Base-by-base conservation (phyloP, 64 coral and sea anemone genomes). In the Catalaphyllia jardinei region DNA sequence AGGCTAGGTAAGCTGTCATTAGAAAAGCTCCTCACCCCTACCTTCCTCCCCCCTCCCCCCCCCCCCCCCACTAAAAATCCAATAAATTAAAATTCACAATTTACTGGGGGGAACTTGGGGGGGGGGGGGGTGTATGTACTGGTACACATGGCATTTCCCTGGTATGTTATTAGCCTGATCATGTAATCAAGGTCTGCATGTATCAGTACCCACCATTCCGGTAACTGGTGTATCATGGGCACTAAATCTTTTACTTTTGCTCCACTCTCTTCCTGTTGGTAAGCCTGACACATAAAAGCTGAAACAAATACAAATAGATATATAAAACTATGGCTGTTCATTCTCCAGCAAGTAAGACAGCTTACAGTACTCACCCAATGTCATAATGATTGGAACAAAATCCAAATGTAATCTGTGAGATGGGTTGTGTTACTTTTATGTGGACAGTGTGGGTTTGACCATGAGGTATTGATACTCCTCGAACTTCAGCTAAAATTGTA, bases 321-420 rank as follows among this genome's bases (percentile, higher is more conserved):
- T 5, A 46, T 46, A 0, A 46, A 46, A 46, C 3, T 46, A 3
- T 46, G 42, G 42, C 42, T 46, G 42, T 46, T 46, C 42, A 57
- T 13, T 57, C 54, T 57, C 15, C 54, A 57, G 0, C 64, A 38
- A 22, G 17, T 4, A 6, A 16, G 57, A 54, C 6, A 86, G 35
- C 31, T 4, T 54, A 35, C 33, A 35, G 74, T 51, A 63, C 87
- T 24, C 87, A 98, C 96, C 96, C 92, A 24, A 98, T 86, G 24
- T 98, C 89, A 81, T 98, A 63, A 62, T 92, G 52, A 29, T 88
- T 75, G 5, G 96, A 92, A 79, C 96, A 94, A 79, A 98, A 98
- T 4, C 96, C 96, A 94, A 98, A 98, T 25, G 59, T 29, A 28
- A 98, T 62, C 5, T 52, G 77, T 0, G 89, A 86, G 69, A 49